A percentile compares a stretch with the other conserved stretches of the same genome.
These are phyloP conservation scores for Phytoseiulus persimilis DNA, from an alignment of 2,888 invertebrate species.

Conservation along the genomic window DNA sequence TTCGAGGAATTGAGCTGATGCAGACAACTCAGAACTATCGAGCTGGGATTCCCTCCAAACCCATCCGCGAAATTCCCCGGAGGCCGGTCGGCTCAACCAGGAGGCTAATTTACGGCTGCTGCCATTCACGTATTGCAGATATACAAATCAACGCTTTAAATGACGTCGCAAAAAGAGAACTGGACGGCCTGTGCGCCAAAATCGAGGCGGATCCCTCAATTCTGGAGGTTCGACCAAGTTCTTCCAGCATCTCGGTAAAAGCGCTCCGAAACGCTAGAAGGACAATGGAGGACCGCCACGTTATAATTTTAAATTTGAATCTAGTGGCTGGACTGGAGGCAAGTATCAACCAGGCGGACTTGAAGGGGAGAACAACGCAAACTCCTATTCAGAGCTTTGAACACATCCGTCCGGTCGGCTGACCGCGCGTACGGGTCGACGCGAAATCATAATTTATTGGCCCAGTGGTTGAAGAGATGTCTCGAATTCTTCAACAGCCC, in stretches of 20 bases:
- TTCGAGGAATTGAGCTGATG: too few species aligned
- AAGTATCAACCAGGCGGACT: background rate
- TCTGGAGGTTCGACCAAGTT: slow-evolving; percentile 9
- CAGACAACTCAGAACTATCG: too few species aligned
- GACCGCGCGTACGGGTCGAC: too few species aligned
- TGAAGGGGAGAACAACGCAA: too few species aligned
- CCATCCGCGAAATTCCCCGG: too few species aligned
- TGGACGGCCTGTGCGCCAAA: slow-evolving; percentile 6
- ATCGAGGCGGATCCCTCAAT: slow-evolving; percentile 14
- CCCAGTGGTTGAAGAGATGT: too few species aligned
- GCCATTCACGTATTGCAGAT: background rate
- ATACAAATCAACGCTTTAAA: slow-evolving; percentile 25
- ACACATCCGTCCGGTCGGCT: too few species aligned
- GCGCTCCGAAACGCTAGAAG: slow-evolving; percentile 37
- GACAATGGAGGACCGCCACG: slow-evolving; percentile 34
- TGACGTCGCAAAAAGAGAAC: background rate
- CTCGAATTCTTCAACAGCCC: background rate
- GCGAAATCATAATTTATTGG: too few species aligned
- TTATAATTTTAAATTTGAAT: slow-evolving; percentile 7
- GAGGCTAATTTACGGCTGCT: background rate
- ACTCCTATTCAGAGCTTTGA: too few species aligned
- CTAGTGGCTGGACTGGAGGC: background rate
- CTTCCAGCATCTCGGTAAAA: slow-evolving; percentile 29
- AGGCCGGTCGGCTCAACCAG: background rate
- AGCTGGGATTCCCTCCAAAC: too few species aligned